phyloP scores from a whole-genome alignment of 2,888 invertebrate genomes.

The Drosophila crucigera region DNA sequence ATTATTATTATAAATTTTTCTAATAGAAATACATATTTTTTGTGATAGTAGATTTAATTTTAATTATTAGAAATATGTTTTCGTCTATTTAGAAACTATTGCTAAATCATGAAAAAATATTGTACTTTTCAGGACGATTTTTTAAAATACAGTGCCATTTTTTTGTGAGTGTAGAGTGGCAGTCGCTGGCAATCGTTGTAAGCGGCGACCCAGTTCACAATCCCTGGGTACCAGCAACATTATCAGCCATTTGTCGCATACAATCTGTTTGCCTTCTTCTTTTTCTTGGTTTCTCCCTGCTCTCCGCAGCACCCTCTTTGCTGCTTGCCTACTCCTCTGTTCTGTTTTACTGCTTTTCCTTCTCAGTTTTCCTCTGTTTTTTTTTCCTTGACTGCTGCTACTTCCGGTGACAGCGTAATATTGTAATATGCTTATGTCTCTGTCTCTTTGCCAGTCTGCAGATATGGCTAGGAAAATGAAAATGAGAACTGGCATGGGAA shows the following conservation, averaged over 20 bases:
- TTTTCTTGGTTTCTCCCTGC: conserved; percentile 31
- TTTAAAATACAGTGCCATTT: neutral
- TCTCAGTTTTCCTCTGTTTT: conserved; percentile 27
- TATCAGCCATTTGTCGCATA: conserved; percentile 82
- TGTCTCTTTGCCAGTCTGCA: conserved; percentile 66
- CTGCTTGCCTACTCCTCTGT: neutral
- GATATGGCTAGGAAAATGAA: conserved; percentile 55
- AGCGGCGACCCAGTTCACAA: conserved; percentile 24
- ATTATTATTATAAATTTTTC: neutral
- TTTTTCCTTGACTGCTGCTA: conserved; percentile 38
- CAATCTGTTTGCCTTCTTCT: conserved; percentile 75
- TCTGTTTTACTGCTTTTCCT: conserved; percentile 14
- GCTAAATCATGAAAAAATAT: neutral
- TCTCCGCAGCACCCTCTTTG: neutral
- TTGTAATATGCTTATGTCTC: conserved; percentile 82
- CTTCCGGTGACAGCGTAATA: conserved; percentile 83
- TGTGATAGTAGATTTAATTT: neutral
- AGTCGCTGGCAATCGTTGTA: conserved; percentile 2
- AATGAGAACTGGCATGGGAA: conserved; percentile 39
- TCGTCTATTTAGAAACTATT: neutral
- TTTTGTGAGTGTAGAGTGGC: neutral
- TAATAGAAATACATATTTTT: neutral
- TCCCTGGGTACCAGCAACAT: conserved; percentile 66
- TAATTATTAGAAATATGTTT: neutral
- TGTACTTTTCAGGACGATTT: neutral